Evolutionary conservation across 2,888 invertebrate species (phyloP).

Genomic region (Eucera pruinosa): DNA sequence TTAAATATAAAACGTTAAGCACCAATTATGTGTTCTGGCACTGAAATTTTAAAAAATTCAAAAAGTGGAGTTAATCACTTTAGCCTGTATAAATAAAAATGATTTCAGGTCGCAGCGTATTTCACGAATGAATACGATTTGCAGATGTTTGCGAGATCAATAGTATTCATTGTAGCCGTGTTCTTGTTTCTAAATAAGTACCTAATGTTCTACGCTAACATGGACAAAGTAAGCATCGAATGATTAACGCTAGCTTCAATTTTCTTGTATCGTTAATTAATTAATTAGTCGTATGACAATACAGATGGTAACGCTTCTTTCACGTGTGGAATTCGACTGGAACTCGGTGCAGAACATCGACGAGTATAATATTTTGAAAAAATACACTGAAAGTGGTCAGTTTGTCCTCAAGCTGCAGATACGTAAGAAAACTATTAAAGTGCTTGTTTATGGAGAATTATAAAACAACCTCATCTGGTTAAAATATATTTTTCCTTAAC

Average conservation of each 20-base stretch:
- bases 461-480: too few relatives aligned
- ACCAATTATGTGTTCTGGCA: too few relatives aligned
- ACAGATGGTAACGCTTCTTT: not conserved
- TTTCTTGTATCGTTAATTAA: too few relatives aligned
- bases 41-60: too few relatives aligned
- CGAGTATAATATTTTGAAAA: not conserved
- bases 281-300: not conserved
- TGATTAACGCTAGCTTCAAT: not conserved
- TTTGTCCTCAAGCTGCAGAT: not conserved
- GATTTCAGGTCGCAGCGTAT: not conserved
- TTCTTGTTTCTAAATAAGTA: not conserved
- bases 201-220: not conserved
- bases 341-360: not conserved
- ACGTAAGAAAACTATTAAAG: not conserved
- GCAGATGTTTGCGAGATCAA: not conserved
- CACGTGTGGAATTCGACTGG: not conserved
- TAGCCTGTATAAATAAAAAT: too few relatives aligned
- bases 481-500: too few relatives aligned
- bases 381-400: not conserved
- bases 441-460: too few relatives aligned
- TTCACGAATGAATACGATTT: not conserved
- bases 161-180: not conserved
- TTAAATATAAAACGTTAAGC: too few relatives aligned
- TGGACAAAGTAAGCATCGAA: not conserved
- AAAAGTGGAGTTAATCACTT: too few relatives aligned